Evolutionary conservation across 2,797 vertebrate genomes (phyloP), one percentile per base, ranked within the genome.

Genomic region (Percopsis omiscomaycus): DNA sequence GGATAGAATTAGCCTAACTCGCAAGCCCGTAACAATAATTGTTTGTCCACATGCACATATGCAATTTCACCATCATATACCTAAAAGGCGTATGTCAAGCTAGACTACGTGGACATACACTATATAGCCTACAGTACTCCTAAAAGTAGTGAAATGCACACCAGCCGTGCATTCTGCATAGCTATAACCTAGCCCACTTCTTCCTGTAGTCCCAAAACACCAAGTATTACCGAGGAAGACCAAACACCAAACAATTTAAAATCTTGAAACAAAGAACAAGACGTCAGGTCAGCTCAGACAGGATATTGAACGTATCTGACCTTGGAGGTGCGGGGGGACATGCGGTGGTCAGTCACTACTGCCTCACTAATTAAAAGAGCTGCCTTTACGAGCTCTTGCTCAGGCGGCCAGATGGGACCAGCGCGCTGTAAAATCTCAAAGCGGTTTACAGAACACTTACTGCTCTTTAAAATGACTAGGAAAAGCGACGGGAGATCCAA

Each of bases 331-430:
- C 60, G 22, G 22, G 22, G 37, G 42, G 72, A 53, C 60, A 2
- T 66, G 72, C 57, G 53, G 59, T 54, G 82, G 68, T 74, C 71
- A 54, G 68, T 70, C 67, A 77, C 82, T 68, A 61, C 74, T 22
- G 52, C 71, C 74, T 73, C 63, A 66, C 73, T 86, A 75, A 87
- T 84, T 88, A 83, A 83, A 77, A 73, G 59, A 65, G 70, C 47
- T 51, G 71, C 48, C 75, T 89, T 88, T 80, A 87, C 70, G 57
- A 74, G 60, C 44, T 71, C 74, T 45, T 44, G 68, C 74, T 81
- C 84, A 84, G 84, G 75, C 71, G 71, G 72, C 82, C 84, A 88
- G 78, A 82, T 84, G 85, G 82, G 78, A 84, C 77, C 71, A 61
- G 60, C 73, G 75, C 53, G 70, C 75, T 55, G 83, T 81, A 80